A percentile compares a stretch with the other conserved stretches of the same genome.
These are phyloP conservation scores for Galendromus occidentalis DNA, from an alignment of 1,140 invertebrate species.

Conservation along the genomic window DNA sequence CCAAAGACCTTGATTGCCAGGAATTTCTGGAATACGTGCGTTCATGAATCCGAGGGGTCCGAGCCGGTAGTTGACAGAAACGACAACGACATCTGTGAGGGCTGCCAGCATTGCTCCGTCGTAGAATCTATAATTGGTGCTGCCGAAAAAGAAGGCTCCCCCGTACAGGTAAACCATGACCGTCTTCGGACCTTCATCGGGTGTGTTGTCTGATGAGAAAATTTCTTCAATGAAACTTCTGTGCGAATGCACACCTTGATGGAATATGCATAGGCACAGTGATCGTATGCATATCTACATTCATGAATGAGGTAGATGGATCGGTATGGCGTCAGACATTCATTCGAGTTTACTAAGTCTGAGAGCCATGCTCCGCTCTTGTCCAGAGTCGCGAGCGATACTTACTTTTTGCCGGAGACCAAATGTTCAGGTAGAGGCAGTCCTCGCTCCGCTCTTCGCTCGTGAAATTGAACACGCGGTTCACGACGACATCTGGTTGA, in stretches of 20 bases:
- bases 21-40: slow-evolving; percentile 16
- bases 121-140: slow-evolving; percentile 12
- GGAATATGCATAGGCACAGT: too few relatives aligned
- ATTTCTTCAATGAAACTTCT: too few relatives aligned
- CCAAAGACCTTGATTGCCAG: slow-evolving; percentile 39
- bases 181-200: not conserved
- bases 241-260: too few relatives aligned
- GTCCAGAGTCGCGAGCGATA: too few relatives aligned
- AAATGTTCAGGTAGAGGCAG: slow-evolving; percentile 30
- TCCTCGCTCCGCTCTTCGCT: slow-evolving; percentile 22
- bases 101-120: slow-evolving; percentile 61
- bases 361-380: too few relatives aligned
- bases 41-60: slow-evolving; percentile 26
- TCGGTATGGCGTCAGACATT: too few relatives aligned
- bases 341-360: too few relatives aligned
- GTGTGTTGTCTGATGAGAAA: not conserved
- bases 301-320: too few relatives aligned
- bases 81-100: slow-evolving; percentile 38
- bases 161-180: slow-evolving; percentile 17
- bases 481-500: slow-evolving; percentile 2
- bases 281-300: too few relatives aligned
- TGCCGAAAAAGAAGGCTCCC: slow-evolving; percentile 15
- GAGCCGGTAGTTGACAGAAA: slow-evolving; percentile 36
- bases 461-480: slow-evolving; percentile 6
- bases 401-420: slow-evolving; percentile 19